Conservation (phyloP, 2,797 vertebrate species). For the Darevskia mixta region DNA sequence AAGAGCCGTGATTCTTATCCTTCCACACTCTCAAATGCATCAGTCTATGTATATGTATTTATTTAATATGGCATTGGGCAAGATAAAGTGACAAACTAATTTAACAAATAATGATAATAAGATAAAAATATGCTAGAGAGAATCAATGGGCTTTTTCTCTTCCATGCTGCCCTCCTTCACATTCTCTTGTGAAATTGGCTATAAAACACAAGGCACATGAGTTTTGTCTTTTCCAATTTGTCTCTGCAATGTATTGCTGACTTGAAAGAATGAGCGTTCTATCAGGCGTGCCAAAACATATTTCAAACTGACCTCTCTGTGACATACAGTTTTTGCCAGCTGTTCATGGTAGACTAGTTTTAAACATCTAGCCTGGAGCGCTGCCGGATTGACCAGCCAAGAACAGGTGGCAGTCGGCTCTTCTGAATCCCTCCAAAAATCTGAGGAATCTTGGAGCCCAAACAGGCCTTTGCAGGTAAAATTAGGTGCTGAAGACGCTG, state of each 20-base stretch:
- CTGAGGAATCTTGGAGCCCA: not conserved
- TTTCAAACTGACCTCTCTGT: conserved; percentile 43
- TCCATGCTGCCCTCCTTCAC: conserved; percentile 6
- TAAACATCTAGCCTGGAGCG: conserved; percentile 42
- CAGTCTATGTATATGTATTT: conserved; percentile 42
- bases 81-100: too few species aligned
- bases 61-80: not conserved
- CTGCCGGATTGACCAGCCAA: conserved; percentile 50
- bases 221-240: conserved; percentile 17
- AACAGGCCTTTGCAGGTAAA: not conserved
- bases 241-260: conserved; percentile 38
- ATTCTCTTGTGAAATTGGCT: conserved; percentile 19
- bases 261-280: conserved; percentile 17
- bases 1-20: not conserved
- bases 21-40: conserved; percentile 33
- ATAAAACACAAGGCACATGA: not conserved
- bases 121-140: conserved; percentile 2
- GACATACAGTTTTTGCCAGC: conserved; percentile 9
- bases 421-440: conserved; percentile 32
- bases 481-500: not conserved
- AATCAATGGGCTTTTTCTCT: conserved; percentile 14
- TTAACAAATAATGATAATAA: too few species aligned
- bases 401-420: conserved; percentile 64
- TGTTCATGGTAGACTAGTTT: not conserved
- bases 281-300: conserved; percentile 21